Percentiles rank a stretch among this genome's conserved stretches.
These are phyloP conservation scores for Drosophila chauvacae DNA, from an alignment of 1,140 invertebrate genomes.

Conservation along the genomic window DNA sequence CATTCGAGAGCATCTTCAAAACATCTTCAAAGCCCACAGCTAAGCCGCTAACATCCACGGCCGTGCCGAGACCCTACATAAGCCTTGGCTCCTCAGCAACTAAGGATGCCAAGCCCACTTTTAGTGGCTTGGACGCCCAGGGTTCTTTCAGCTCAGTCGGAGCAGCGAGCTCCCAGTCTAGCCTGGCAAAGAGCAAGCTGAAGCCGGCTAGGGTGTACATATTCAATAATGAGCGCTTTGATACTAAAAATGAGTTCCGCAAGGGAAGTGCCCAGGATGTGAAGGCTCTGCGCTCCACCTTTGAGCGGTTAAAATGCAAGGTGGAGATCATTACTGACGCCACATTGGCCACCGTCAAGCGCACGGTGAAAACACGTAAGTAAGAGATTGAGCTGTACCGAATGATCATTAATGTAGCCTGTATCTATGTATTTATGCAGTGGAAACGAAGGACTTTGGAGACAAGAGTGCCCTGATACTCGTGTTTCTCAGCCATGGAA, in stretches of 20 bases:
- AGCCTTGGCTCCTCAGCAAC: constrained; percentile 25
- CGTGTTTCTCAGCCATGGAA: constrained; percentile 64
- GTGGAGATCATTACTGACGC: constrained; percentile 64
- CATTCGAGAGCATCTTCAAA: constrained; percentile 10
- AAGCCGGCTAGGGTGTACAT: constrained; percentile 73
- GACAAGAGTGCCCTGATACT: constrained; percentile 60
- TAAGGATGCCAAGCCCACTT: constrained; percentile 13
- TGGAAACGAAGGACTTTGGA: constrained; percentile 67
- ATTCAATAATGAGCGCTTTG: constrained; percentile 75
- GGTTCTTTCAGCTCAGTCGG: constrained; percentile 6
- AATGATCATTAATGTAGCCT: neutral
- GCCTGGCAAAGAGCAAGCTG: constrained; percentile 41
- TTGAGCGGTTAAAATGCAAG: constrained; percentile 64
- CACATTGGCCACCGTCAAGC: constrained; percentile 55
- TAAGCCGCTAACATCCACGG: neutral
- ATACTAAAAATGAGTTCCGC: constrained; percentile 58
- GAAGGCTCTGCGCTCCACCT: constrained; percentile 47
- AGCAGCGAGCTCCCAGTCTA: neutral
- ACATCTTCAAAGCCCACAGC: neutral
- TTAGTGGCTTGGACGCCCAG: constrained; percentile 32
- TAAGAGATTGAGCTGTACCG: neutral
- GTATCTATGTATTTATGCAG: constrained; percentile 27
- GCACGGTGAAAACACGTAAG: constrained; percentile 65
- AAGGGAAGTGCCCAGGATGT: constrained; percentile 70
- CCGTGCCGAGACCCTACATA: constrained; percentile 19